Base-by-base conservation (phyloP, 2,888 invertebrate species). In the Harmothoe impar region DNA sequence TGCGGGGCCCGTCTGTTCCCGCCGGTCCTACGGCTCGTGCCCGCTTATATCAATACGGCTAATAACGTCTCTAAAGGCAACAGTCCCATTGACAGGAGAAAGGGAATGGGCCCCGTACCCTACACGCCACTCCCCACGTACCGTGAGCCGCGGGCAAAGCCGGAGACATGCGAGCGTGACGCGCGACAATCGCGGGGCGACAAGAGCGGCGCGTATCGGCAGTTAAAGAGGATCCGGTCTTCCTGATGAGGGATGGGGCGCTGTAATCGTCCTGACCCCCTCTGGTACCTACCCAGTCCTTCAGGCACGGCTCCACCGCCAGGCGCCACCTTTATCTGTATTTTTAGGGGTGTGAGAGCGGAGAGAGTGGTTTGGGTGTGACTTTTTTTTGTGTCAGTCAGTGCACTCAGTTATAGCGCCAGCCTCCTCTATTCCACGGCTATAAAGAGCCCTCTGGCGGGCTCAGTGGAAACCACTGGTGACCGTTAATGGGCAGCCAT, bases 1-100 rank as follows among this genome's bases (percentile, higher is more conserved):
- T 35, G n/a, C 35, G 15, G 35, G 25, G 81, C 35, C 43, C n/a
- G 29, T 17, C 81, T 81, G 81, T 35, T 54, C 86, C 86, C 29
- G 54, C 86, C 12, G 86, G 86, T 54, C 43, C 51, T 25, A 3
- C n/a, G 86, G 52, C 86, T 20, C 52, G 29, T 86, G 25, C 86
- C 29, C 56, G 56, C 54, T 86, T 54, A 86, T 86, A 86, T 86
- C 86, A 86, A 86, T 86, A 86, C 52, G n/a, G 33, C 86, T 86
- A 56, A 86, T 86, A 56, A 54, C 29, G 86, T 29, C 86, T 51
- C 84, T 35, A 51, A 84, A 84, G 84, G 86, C 86, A 25, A 52
- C 54, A 52, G 54, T 54, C 29, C 54, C 86, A 86, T 86, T 56
- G 86, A 86, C 52, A 56, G 25, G 56, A 29, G 31, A 56, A 25